Base-by-base conservation (phyloP, 2,113 vertebrate species). In the Chionis minor region DNA sequence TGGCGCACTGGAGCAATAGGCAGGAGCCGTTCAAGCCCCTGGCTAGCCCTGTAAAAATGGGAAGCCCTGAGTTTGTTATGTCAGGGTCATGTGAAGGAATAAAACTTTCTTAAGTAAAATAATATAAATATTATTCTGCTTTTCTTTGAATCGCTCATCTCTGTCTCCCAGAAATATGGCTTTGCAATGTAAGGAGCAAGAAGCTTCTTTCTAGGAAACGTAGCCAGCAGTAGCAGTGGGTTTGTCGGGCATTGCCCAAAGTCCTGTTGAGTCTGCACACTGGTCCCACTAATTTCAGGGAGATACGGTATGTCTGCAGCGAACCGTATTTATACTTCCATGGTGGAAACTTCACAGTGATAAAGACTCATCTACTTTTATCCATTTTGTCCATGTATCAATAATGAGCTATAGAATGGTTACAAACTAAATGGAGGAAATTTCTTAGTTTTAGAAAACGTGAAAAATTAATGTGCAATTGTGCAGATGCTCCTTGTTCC, bases 401-500 rank as follows among this genome's bases (percentile, higher is more conserved):
- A n/a, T 49, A 66, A n/a, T 7, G 42, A 70, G 9, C 77, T 66
- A 5, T 58, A 32, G 52, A 59, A 12, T 1, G 5, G 44, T 91
- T 74, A 6, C 27, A 74, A 74, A 69, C 11, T 61, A 59, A 77
- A 45, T 12, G 16, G 62, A 88, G 32, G 44, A 73, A 30, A 74
- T 61, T 38, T 59, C 11, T 84, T 63, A 18, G 16, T 63, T 79
- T 61, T 52, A 22, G 77, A 45, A 86, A 77, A 66, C 20, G 6
- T 52, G 9, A 27, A 61, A 78, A 35, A 59, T 35, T 49, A 66
- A 35, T 35, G 12, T 62, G 8, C 38, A 52, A 8, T 75, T 85
- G 14, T 1, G 3, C 14, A 3, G 18, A 12, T 4, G 7, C 3
- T 69, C 33, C 18, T 75, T 0, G 0, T 71, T 86, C n/a, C 28